A percentile compares a stretch with the other conserved stretches of the same genome.
Conservation (phyloP, 2,888 invertebrate genomes). For the Leucophenga maculata region DNA sequence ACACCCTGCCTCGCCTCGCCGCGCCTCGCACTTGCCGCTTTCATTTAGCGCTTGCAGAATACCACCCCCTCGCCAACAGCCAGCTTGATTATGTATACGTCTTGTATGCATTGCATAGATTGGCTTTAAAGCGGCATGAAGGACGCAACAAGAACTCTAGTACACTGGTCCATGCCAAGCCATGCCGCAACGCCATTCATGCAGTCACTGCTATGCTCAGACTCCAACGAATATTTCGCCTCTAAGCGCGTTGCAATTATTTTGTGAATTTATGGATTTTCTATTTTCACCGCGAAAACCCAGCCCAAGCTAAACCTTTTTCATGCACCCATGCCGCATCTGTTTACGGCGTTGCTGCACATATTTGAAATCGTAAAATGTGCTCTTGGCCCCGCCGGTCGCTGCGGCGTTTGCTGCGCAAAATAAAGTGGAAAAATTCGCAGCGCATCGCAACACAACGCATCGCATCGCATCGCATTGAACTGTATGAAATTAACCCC, state of each 20-base stretch:
- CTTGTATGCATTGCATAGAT: neutral
- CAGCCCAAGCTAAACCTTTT: neutral
- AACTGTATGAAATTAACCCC: constrained; percentile 36
- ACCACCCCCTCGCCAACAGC: neutral
- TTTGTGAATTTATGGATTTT: constrained; percentile 56
- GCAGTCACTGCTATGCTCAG: neutral
- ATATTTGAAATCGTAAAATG: constrained; percentile 15
- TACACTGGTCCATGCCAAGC: neutral
- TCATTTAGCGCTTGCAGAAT: neutral
- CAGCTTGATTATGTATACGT: too few relatives aligned
- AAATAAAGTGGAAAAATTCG: constrained; percentile 11
- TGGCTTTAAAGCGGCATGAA: neutral
- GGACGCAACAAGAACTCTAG: neutral
- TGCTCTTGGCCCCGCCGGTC: neutral
- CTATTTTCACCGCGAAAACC: constrained; percentile 36
- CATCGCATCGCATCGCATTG: neutral
- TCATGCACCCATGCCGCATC: constrained; percentile 1
- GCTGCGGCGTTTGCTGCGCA: neutral
- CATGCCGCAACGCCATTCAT: constrained; percentile 6
- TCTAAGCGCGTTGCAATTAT: constrained; percentile 42
- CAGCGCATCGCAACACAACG: neutral
- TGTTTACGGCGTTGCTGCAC: neutral
- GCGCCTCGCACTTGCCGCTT: too few relatives aligned
- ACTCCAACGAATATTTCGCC: constrained; percentile 3
- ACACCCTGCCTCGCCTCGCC: neutral